Base-by-base conservation (phyloP, 2,113 vertebrate species). In the Danio rerio region DNA sequence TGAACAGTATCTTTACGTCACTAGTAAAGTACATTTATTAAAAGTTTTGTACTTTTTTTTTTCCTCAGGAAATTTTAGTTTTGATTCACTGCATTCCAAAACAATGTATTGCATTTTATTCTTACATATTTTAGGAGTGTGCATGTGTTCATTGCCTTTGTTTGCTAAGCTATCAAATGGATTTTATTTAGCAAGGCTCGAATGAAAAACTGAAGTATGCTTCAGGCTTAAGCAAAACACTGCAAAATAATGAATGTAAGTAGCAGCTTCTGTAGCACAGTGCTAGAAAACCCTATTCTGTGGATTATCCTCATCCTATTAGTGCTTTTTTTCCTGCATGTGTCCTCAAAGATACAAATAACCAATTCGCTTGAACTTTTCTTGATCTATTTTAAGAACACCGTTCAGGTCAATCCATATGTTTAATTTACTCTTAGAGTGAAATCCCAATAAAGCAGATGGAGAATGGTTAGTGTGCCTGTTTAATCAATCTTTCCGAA, bases 351-450 rank as follows among this genome's bases (percentile, higher is more conserved):
- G 20, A 40, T 43, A 47, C 12, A 61, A 21, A 49, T 50, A 15
- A 63, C 13, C 59, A 40, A 49, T 47, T 58, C 59, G 58, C 5
- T 47, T 50, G 12, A 50, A 50, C 45, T n/a, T 50, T 20, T 45
- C 45, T 63, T 61, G 75, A 50, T 78, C 9, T 13, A 63, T 5
- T 78, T 16, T 12, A 52, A 63, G 59, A 31, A 9, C 3, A 2
- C 72, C 18, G 15, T 74, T 74, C 42, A 72, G 20, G 20, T 50
- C 2, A 63, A 78, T 63, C 20, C 9, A 78, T 78, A 31, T 2
- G 13, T 78, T 78, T 63, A 78, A 63, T 78, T 52, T 40, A 50
- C 75, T 63, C 75, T 63, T 20, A 40, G n/a, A 63, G 45, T 78
- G 43, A 63, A 63, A 78, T 62, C 56, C 58, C 13, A 78, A 78